Evolutionary conservation across 2,797 vertebrate species (phyloP), one percentile per base, ranked within the genome.

Genomic region (Cottoperca gobio): DNA sequence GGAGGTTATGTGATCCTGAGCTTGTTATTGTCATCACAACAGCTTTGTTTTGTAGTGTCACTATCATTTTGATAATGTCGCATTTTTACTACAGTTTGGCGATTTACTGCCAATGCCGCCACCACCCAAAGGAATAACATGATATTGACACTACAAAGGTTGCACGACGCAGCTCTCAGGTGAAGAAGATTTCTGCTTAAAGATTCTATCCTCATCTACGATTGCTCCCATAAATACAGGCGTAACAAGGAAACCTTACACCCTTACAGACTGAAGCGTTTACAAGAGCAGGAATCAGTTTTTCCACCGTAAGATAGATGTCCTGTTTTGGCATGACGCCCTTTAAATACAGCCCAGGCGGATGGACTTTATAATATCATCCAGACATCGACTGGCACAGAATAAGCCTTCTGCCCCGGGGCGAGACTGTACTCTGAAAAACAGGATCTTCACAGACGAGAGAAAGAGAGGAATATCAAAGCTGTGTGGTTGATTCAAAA

Each of bases 401-500:
- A 73, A 70, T 48, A 43, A 80, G 53, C 50, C 49, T 26, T 58
- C 48, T 48, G 69, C 81, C 81, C 63, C 1, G 0, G 65, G 84
- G 77, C 62, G 0, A 68, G 37, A 66, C 69, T 48, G 53, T 24
- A 28, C 71, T 58, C 42, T 80, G 62, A 82, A 88, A 73, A 85
- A 90, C 83, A 88, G 83, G 85, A 86, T 93, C 89, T 87, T 86
- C 81, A 89, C 14, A 73, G 86, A 86, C 45, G 69, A 87, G 72
- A 74, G 78, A 39, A 42, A 66, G 57, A 78, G 39, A 42, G 79
- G 82, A 73, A 83, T 89, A 91, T 91, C 88, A 89, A 88, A 87
- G 79, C 69, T 16, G 40, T 83, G 73, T 59, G 79, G 83, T 86
- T 83, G 45, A 88, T 82, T 88, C 35, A 70, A 79, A 86, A 85